Evolutionary conservation across 2,888 invertebrate genomes (phyloP).

Genomic region (Synergus umbraculus): DNA sequence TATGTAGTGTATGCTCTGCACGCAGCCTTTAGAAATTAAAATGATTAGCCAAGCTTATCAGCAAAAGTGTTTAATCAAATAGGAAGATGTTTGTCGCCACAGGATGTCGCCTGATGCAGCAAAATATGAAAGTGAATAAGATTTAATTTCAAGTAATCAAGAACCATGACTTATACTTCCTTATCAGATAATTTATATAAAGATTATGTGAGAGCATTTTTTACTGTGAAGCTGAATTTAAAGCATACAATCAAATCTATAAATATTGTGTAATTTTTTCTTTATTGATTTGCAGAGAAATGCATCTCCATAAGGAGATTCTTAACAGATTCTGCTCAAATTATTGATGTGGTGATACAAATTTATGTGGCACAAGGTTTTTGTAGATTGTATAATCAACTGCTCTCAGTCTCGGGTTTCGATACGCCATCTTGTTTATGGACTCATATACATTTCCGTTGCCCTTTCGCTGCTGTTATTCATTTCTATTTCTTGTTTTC

Average conservation of each 20-base stretch:
- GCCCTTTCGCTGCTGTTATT: constrained; percentile 21
- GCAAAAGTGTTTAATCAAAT: neutral
- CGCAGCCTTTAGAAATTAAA: neutral
- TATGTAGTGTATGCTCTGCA: neutral
- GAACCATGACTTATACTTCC: no score
- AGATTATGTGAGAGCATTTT: neutral
- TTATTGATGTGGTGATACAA: constrained; percentile 15
- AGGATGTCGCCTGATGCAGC: neutral
- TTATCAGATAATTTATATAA: no score
- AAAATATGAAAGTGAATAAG: no score
- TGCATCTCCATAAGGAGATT: neutral
- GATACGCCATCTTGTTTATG: constrained; percentile 18
- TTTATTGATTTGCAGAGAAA: neutral
- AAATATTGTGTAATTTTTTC: neutral
- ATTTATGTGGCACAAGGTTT: constrained; percentile 24
- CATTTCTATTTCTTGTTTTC: constrained; percentile 26
- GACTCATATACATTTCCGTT: neutral
- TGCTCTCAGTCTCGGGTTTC: constrained; percentile 6
- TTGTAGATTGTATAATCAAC: constrained; percentile 29
- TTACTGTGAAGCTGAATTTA: neutral
- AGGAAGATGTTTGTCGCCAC: neutral
- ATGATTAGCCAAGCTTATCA: constrained; percentile 26
- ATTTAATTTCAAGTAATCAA: no score
- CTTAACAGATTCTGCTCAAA: neutral
- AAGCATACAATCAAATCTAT: no score